Percentiles rank a stretch among this genome's conserved stretches.
Conservation (phyloP, 2,113 vertebrate genomes). For the Theropithecus gelada region DNA sequence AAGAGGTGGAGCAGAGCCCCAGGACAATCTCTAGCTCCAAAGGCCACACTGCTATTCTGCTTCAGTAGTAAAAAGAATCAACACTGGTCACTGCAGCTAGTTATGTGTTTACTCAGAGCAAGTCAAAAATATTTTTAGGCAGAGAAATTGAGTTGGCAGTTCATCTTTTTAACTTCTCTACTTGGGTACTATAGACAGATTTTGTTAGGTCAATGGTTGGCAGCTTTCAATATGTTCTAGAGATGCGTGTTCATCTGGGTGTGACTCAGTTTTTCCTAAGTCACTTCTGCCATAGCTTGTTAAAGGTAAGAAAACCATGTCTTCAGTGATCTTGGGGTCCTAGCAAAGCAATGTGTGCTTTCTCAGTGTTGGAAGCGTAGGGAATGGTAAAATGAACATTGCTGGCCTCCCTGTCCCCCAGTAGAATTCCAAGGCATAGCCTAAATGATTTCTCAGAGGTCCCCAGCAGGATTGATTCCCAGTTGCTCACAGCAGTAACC, state of each 20-base stretch:
- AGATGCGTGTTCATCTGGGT: neutral
- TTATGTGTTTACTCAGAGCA: neutral
- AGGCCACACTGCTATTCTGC: neutral
- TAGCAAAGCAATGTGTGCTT: neutral
- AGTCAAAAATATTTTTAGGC: constrained; percentile 19
- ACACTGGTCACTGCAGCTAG: neutral
- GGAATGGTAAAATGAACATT: neutral
- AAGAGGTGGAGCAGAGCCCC: neutral
- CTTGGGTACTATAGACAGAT: constrained; percentile 23
- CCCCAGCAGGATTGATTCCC: neutral
- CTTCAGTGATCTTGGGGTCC: neutral
- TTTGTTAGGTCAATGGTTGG: constrained; percentile 23
- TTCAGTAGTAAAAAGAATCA: neutral
- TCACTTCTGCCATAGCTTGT: neutral
- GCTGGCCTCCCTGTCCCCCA: neutral
- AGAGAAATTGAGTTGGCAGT: neutral
- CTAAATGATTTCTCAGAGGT: neutral
- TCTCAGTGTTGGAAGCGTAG: neutral
- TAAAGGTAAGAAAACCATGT: neutral
- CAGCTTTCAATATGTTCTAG: constrained; percentile 10
- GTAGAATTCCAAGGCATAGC: neutral
- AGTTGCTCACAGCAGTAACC: neutral
- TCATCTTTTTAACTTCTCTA: neutral
- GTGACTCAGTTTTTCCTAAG: neutral
- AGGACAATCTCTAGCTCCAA: neutral